Evolutionary conservation across 1,140 invertebrate species (phyloP).

Genomic region (Lasioglossum baleicum): DNA sequence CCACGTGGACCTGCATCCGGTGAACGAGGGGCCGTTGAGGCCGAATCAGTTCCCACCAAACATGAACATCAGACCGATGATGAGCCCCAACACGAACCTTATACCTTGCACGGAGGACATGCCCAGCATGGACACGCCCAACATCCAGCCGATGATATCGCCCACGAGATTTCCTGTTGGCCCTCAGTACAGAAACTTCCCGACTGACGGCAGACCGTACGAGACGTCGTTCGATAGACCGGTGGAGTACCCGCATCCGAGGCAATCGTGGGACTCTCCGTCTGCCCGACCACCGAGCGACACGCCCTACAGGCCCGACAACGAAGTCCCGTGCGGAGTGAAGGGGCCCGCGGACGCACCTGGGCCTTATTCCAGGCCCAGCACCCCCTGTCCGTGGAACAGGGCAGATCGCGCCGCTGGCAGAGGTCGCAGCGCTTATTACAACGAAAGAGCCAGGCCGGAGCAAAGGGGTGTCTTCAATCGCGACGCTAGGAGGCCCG

Average conservation of each 20-base stretch:
- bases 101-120: constrained; percentile 40
- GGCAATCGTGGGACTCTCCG: constrained; percentile 46
- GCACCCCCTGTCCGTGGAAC: constrained; percentile 55
- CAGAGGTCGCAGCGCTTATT: constrained; percentile 42
- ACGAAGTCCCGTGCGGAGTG: constrained; percentile 32
- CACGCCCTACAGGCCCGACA: constrained; percentile 30
- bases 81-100: constrained; percentile 40
- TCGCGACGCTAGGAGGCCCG: constrained; percentile 46
- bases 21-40: constrained; percentile 35
- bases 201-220: constrained; percentile 46
- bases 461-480: constrained; percentile 44
- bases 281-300: constrained; percentile 21
- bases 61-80: constrained; percentile 46
- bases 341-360: constrained; percentile 11
- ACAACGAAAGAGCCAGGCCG: constrained; percentile 53
- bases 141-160: constrained; percentile 30
- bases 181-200: constrained; percentile 51
- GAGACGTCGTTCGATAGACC: constrained; percentile 54
- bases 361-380: constrained; percentile 33
- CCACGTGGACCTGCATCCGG: constrained; percentile 21
- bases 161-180: constrained; percentile 46
- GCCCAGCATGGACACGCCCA: constrained; percentile 7
- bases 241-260: constrained; percentile 53
- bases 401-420: constrained; percentile 24
- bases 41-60: constrained; percentile 24